Conservation (phyloP, 92 coral and sea anemone species). For the Desmophyllum pertusum region DNA sequence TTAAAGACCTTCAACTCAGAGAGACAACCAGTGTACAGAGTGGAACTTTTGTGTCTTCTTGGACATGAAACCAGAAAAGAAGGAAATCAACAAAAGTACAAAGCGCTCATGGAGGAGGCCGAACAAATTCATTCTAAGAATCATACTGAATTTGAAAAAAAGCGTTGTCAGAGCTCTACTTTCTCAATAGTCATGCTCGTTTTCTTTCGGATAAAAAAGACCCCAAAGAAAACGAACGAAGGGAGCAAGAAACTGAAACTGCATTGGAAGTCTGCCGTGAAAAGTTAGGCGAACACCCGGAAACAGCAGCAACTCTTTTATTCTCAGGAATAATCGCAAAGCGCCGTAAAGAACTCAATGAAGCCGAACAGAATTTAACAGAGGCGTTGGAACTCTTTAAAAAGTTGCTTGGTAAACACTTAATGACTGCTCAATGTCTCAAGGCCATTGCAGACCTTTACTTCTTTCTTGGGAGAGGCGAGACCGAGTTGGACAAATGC, state of each 20-base stretch:
- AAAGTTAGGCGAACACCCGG: constrained; percentile 3
- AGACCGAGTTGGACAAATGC: neutral
- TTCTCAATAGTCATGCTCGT: neutral
- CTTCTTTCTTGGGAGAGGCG: neutral
- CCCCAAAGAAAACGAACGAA: neutral
- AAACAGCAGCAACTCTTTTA: constrained; percentile 19
- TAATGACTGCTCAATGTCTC: constrained; percentile 10
- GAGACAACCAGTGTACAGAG: neutral
- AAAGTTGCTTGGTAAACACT: neutral
- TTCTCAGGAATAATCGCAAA: neutral
- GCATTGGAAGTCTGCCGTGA: neutral
- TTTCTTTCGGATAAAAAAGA: neutral
- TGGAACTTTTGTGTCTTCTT: constrained; percentile 17
- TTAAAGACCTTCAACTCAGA: neutral
- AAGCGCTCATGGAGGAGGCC: neutral
- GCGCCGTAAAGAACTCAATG: too few relatives aligned
- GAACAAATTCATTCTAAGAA: too few relatives aligned
- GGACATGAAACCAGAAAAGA: constrained; percentile 2
- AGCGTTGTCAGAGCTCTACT: neutral
- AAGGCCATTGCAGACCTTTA: constrained; percentile 13
- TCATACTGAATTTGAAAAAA: neutral
- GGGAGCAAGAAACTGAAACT: neutral
- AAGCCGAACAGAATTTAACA: too few relatives aligned
- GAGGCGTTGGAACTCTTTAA: neutral
- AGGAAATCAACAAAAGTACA: neutral